phyloP scores from a whole-genome alignment of 2,113 vertebrate species.

The Rattus rattus region DNA sequence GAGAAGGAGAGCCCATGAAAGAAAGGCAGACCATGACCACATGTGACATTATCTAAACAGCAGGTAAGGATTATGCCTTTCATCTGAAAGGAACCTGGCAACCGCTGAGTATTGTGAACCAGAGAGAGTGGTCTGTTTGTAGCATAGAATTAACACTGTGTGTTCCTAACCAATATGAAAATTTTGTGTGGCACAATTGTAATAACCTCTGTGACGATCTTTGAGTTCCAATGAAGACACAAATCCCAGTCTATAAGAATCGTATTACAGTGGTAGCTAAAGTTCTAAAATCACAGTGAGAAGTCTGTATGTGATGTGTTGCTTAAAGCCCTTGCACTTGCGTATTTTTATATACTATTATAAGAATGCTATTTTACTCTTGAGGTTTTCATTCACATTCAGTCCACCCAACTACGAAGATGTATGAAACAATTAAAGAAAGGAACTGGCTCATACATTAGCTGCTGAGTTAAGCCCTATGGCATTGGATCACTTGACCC shows the following conservation, averaged over 20 bases:
- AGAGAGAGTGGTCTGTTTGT: not conserved
- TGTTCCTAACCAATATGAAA: not conserved
- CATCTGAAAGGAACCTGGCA: not conserved
- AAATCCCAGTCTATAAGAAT: not conserved
- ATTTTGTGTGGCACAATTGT: not conserved
- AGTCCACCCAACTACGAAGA: not conserved
- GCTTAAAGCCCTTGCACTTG: not conserved
- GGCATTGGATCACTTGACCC: slow-evolving; percentile 46
- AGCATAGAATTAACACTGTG: not conserved
- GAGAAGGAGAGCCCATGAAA: not conserved
- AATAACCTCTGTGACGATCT: not conserved
- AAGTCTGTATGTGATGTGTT: not conserved
- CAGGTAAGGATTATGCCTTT: not conserved
- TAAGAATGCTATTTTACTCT: not conserved
- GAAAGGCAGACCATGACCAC: not conserved
- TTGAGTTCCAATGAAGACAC: not conserved
- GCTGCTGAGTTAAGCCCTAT: slow-evolving; percentile 52
- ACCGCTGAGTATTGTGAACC: not conserved
- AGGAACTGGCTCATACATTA: not conserved
- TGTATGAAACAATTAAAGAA: slow-evolving; percentile 25
- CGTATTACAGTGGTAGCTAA: not conserved
- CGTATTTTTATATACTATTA: slow-evolving; percentile 6
- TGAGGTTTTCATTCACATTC: not conserved
- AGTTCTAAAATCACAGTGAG: slow-evolving; percentile 14
- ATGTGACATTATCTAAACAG: not conserved